phyloP scores from a whole-genome alignment of 1,140 invertebrate species.

The Heliconius eleuchia region DNA sequence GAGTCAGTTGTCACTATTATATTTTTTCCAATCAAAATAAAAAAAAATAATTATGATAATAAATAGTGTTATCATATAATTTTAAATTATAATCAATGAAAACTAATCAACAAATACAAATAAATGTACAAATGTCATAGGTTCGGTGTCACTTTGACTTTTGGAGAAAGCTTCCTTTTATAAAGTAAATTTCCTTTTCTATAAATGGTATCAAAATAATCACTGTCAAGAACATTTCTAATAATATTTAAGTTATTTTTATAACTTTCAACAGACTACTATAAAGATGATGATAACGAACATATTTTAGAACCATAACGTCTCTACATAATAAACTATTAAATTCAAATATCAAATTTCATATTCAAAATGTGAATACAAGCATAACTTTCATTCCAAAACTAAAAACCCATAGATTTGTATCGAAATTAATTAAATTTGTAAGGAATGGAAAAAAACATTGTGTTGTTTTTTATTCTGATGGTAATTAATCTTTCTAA shows the following conservation, averaged over 20 bases:
- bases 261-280: background rate
- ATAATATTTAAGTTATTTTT: background rate
- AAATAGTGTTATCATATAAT: no score
- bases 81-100: no score
- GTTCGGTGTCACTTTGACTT: background rate
- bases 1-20: no score
- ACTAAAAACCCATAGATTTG: constrained; percentile 38
- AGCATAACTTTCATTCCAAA: constrained; percentile 22
- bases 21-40: no score
- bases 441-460: constrained; percentile 63
- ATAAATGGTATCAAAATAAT: background rate
- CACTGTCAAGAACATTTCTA: background rate
- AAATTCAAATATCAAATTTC: constrained; percentile 34
- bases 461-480: constrained; percentile 57
- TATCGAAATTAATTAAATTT: constrained; percentile 77
- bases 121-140: no score
- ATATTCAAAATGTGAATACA: constrained; percentile 33
- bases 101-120: no score
- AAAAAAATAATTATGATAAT: no score
- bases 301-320: background rate
- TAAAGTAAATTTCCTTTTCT: background rate
- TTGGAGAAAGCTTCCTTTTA: background rate
- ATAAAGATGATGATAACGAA: background rate
- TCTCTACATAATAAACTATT: background rate
- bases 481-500: constrained; percentile 74